Evolutionary conservation across 2,113 vertebrate genomes (phyloP).

Genomic region (Acanthochromis polyacanthus): DNA sequence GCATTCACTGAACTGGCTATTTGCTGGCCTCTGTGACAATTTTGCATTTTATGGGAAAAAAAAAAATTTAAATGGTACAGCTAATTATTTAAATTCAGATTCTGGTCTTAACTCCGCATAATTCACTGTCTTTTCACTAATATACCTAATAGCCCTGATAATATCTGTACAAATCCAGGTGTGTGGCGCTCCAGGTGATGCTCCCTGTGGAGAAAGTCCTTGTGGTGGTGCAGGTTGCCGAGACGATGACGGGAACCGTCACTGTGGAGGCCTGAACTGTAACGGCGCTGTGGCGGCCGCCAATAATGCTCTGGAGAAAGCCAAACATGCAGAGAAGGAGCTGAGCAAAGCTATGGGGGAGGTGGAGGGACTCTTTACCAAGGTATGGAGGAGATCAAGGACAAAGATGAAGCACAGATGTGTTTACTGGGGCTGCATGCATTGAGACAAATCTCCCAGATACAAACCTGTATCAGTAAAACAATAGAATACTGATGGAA

Average conservation of each 20-base stretch:
- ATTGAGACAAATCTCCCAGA: no score
- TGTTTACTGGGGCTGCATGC: no score
- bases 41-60: no score
- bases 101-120: neutral
- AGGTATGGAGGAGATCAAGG: slow-evolving; percentile 72
- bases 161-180: slow-evolving; percentile 82
- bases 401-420: neutral
- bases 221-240: slow-evolving; percentile 94
- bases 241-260: slow-evolving; percentile 91
- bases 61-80: no score
- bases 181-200: slow-evolving; percentile 88
- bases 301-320: slow-evolving; percentile 89
- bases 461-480: no score
- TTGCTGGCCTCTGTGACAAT: no score
- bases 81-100: neutral
- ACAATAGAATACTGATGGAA: no score
- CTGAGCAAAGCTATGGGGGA: slow-evolving; percentile 90
- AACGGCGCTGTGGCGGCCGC: slow-evolving; percentile 89
- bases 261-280: slow-evolving; percentile 95
- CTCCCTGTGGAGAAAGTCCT: slow-evolving; percentile 90
- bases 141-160: neutral
- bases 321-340: slow-evolving; percentile 90
- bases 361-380: slow-evolving; percentile 88
- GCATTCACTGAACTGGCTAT: no score
- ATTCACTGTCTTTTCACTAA: no score